These are phyloP conservation scores for Thamnophis elegans DNA, from an alignment of 2,797 vertebrate species.

Conservation along the genomic window DNA sequence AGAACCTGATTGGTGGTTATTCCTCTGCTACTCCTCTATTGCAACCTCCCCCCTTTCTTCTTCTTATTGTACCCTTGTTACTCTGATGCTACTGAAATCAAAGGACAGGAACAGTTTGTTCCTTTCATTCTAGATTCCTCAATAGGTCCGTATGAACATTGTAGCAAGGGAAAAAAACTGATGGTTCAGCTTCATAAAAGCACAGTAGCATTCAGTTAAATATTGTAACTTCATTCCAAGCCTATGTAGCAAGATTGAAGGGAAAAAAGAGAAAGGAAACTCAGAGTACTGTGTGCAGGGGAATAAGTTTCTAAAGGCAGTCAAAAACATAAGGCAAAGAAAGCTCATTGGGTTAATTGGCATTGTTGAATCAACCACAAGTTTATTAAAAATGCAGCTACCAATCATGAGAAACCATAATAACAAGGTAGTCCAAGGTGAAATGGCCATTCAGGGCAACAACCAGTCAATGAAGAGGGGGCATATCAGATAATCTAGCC, in stretches of 20 bases:
- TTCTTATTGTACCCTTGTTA: background rate
- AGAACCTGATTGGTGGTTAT: background rate
- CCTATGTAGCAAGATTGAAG: background rate
- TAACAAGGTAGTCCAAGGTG: background rate
- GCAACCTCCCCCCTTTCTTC: background rate
- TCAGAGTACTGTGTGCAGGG: background rate
- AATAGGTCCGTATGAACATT: background rate
- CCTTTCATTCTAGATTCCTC: background rate
- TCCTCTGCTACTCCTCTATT: background rate
- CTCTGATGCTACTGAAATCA: background rate
- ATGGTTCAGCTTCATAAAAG: background rate
- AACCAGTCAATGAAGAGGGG: background rate
- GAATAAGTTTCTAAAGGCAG: background rate
- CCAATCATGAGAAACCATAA: background rate
- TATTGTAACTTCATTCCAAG: background rate
- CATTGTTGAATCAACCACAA: background rate
- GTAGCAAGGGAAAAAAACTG: background rate
- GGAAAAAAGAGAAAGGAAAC: background rate
- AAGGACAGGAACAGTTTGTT: background rate
- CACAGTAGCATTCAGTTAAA: background rate
- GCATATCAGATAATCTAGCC: background rate
- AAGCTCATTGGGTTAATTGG: background rate
- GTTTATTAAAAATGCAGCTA: background rate
- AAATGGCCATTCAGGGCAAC: background rate
- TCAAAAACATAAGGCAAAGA: background rate